phyloP scores from a whole-genome alignment of 1,140 invertebrate species.

The Elysia chlorotica region DNA sequence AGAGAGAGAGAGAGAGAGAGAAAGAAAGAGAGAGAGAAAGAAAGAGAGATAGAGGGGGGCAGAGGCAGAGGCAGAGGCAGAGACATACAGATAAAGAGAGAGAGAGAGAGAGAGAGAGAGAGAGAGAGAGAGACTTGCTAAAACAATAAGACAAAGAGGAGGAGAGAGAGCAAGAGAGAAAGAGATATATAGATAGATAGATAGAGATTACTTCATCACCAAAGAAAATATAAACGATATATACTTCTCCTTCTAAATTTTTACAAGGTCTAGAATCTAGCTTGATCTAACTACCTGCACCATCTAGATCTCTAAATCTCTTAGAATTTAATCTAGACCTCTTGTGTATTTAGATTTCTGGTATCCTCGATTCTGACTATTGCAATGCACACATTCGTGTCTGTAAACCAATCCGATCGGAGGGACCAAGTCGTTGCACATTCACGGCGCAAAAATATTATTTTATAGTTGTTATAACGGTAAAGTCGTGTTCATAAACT shows the following conservation, averaged over 20 bases:
- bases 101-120: background rate
- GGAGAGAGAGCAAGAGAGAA: background rate
- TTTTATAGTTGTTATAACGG: too few species aligned
- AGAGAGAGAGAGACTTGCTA: background rate
- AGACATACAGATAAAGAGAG: background rate
- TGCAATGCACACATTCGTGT: too few species aligned
- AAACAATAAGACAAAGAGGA: background rate
- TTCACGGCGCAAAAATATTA: too few species aligned
- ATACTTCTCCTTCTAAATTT: background rate
- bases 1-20: too few species aligned
- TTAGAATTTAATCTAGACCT: too few species aligned
- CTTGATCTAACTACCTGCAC: background rate
- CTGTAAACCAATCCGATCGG: too few species aligned
- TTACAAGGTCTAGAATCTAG: background rate
- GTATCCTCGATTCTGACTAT: too few species aligned
- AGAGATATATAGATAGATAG: background rate
- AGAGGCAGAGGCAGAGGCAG: too few species aligned
- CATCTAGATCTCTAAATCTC: too few species aligned
- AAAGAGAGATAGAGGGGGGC: background rate
- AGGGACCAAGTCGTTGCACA: too few species aligned
- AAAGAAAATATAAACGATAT: background rate
- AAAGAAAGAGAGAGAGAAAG: background rate
- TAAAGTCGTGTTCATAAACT: too few species aligned
- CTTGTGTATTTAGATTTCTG: too few species aligned
- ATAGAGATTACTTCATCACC: background rate